phyloP scores from a whole-genome alignment of 2,113 vertebrate genomes.

The Peromyscus californicus region DNA sequence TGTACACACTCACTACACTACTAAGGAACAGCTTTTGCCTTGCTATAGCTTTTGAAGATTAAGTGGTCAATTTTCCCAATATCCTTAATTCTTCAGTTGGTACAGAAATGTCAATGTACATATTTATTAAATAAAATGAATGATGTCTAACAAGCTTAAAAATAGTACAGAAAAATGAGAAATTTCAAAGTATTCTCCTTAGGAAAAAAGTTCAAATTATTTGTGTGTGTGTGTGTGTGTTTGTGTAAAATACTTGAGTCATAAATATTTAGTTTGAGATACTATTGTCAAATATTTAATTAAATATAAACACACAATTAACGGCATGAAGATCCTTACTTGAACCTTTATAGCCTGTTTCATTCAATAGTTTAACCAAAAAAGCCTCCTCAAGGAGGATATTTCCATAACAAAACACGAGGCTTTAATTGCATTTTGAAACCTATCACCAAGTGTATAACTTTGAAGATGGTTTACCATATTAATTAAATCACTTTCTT shows the following conservation, averaged over 20 bases:
- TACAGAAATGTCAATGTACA: not conserved
- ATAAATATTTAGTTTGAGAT: not conserved
- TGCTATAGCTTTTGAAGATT: not conserved
- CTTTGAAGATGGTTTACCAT: not conserved
- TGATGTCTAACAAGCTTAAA: constrained; percentile 52
- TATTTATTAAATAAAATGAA: constrained; percentile 49
- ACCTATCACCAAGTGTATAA: not conserved
- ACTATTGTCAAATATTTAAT: constrained; percentile 16
- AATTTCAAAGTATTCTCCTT: not conserved
- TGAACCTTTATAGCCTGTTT: constrained; percentile 20
- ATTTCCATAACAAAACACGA: not conserved
- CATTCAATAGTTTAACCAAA: not conserved
- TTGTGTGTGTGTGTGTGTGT: no score
- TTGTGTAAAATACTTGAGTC: not conserved
- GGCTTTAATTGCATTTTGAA: constrained; percentile 29
- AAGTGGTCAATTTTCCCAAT: not conserved
- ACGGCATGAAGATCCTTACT: not conserved
- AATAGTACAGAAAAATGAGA: constrained; percentile 50
- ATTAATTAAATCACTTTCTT: not conserved
- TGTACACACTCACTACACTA: not conserved
- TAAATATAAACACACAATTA: constrained; percentile 66
- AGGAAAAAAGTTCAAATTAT: not conserved
- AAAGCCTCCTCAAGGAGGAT: not conserved
- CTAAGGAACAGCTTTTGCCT: not conserved
- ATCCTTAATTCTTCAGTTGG: not conserved